Evolutionary conservation across 2,888 invertebrate species (phyloP).

Genomic region (Bugulina stolonifera): DNA sequence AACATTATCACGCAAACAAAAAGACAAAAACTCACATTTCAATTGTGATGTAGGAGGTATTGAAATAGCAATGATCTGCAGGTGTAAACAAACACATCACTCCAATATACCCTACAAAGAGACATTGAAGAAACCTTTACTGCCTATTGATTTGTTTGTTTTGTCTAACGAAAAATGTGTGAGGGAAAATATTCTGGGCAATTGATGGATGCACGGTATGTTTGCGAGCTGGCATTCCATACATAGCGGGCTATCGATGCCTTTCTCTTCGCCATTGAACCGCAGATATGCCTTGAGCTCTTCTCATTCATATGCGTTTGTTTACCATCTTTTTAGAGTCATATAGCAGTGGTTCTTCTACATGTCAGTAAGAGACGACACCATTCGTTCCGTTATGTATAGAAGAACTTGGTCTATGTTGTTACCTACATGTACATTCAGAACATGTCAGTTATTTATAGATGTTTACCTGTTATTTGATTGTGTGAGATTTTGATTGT

Average conservation of each 20-base stretch:
- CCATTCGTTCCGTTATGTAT: no score
- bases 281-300: background rate
- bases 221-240: background rate
- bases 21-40: slow-evolving; percentile 1
- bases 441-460: no score
- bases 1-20: slow-evolving; percentile 9
- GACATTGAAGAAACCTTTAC: background rate
- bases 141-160: slow-evolving; percentile 21
- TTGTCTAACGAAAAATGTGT: slow-evolving; percentile 7
- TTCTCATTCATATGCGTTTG: background rate
- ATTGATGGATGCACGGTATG: slow-evolving; percentile 1
- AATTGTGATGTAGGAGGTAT: background rate
- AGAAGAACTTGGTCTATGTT: no score
- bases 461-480: no score
- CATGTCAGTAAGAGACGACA: no score
- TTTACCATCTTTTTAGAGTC: no score
- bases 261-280: background rate
- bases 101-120: background rate
- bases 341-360: no score
- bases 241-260: slow-evolving; percentile 15
- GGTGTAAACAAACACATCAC: background rate
- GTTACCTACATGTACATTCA: no score
- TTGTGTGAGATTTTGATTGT: no score
- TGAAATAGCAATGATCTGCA: background rate
- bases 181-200: background rate